phyloP scores from a whole-genome alignment of 2,113 vertebrate species.

The Brachionichthys hirsutus region DNA sequence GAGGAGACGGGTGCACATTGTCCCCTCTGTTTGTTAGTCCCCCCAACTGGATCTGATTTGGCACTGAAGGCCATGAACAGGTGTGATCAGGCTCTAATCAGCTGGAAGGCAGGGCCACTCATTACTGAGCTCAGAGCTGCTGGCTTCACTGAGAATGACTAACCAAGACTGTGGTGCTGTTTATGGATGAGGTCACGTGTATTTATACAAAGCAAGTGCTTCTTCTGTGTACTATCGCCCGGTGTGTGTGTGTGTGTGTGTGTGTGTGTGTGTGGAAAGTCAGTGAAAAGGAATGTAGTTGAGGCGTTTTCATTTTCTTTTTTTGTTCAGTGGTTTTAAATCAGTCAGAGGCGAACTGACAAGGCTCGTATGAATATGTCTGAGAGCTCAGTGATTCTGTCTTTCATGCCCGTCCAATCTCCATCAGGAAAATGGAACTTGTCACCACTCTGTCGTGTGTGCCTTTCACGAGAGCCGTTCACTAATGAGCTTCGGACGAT shows the following conservation, averaged over 20 bases:
- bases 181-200: slow-evolving; percentile 62
- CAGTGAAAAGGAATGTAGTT: slow-evolving; percentile 61
- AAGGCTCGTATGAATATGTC: slow-evolving; percentile 39
- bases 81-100: slow-evolving; percentile 45
- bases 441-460: slow-evolving; percentile 30
- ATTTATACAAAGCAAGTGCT: slow-evolving; percentile 47
- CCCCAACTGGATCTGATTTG: slow-evolving; percentile 51
- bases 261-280: slow-evolving; percentile 48
- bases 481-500: slow-evolving; percentile 23
- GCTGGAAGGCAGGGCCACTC: slow-evolving; percentile 30
- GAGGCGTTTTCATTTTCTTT: slow-evolving; percentile 20
- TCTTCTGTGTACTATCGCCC: slow-evolving; percentile 44
- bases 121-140: slow-evolving; percentile 12
- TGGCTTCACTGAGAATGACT: slow-evolving; percentile 39
- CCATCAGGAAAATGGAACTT: slow-evolving; percentile 42
- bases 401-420: slow-evolving; percentile 46
- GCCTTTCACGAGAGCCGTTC: slow-evolving; percentile 1
- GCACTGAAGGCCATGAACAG: slow-evolving; percentile 51
- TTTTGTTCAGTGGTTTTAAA: slow-evolving; percentile 42
- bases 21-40: slow-evolving; percentile 44
- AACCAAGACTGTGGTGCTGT: slow-evolving; percentile 39
- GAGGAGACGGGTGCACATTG: slow-evolving; percentile 4
- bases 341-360: slow-evolving; percentile 35
- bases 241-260: slow-evolving; percentile 31
- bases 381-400: slow-evolving; percentile 14